Evolutionary conservation across 2,113 vertebrate species (phyloP).

Genomic region (Cottus gobio): DNA sequence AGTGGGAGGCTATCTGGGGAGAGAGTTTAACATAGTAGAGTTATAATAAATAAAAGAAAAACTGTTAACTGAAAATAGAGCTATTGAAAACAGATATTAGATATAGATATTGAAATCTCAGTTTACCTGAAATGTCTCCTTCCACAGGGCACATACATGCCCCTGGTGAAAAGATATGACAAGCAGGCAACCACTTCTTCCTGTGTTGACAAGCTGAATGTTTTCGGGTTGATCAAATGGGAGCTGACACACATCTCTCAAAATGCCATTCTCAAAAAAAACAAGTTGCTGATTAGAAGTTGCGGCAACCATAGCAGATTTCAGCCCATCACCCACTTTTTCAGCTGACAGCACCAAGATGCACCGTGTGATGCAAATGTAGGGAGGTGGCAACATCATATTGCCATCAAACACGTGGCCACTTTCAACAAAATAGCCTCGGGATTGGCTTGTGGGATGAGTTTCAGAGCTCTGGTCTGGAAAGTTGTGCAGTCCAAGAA

Average conservation of each 20-base stretch:
- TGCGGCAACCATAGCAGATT: slow-evolving; percentile 80
- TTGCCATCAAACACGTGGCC: slow-evolving; percentile 76
- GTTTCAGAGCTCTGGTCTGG: slow-evolving; percentile 11
- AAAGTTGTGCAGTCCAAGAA: slow-evolving; percentile 81
- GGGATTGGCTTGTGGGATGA: slow-evolving; percentile 71
- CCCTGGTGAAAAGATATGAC: slow-evolving; percentile 84
- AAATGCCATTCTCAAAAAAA: slow-evolving; percentile 86
- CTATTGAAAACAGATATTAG: neutral
- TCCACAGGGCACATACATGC: slow-evolving; percentile 86
- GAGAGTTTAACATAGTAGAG: slow-evolving; percentile 7
- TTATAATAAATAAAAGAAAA: no score
- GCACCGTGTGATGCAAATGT: slow-evolving; percentile 83
- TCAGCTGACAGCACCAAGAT: slow-evolving; percentile 78
- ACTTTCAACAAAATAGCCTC: slow-evolving; percentile 80
- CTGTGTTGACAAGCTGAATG: slow-evolving; percentile 81
- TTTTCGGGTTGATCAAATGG: slow-evolving; percentile 85
- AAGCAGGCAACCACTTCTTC: slow-evolving; percentile 81
- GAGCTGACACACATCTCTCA: slow-evolving; percentile 86
- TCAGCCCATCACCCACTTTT: slow-evolving; percentile 64
- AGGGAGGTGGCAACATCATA: slow-evolving; percentile 87
- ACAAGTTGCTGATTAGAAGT: slow-evolving; percentile 89
- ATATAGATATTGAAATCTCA: neutral
- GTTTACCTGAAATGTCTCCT: slow-evolving; percentile 88
- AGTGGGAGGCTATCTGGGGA: slow-evolving; percentile 86
- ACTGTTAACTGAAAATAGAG: neutral